Conservation (phyloP, 2,113 vertebrate genomes). For the Percina caprodes region DNA sequence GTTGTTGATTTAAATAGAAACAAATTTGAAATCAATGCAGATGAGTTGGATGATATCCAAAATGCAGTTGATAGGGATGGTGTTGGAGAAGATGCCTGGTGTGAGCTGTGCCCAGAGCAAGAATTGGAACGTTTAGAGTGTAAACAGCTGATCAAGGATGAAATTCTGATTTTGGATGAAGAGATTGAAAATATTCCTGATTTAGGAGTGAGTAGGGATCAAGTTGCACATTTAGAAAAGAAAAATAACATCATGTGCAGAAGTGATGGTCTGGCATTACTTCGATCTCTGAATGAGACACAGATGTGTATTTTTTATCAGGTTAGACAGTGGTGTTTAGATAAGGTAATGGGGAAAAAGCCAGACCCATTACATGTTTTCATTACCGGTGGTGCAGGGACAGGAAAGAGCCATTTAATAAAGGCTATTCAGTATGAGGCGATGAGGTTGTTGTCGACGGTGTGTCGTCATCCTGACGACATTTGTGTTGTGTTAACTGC, state of each 20-base stretch:
- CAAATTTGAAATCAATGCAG: no score
- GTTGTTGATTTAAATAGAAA: no score
- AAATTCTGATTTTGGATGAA: not conserved
- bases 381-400: slow-evolving; percentile 8
- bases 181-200: not conserved
- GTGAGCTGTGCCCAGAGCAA: not conserved
- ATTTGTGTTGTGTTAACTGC: not conserved
- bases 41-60: not conserved
- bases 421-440: slow-evolving; percentile 21
- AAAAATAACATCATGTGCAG: not conserved
- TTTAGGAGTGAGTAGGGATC: not conserved
- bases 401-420: slow-evolving; percentile 29
- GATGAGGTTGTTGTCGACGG: not conserved
- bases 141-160: not conserved
- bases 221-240: slow-evolving; percentile 3
- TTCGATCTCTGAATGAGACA: not conserved
- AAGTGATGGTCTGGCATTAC: not conserved
- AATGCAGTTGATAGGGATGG: not conserved
- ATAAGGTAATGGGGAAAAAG: not conserved
- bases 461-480: not conserved
- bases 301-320: not conserved
- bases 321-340: slow-evolving; percentile 8
- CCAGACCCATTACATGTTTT: not conserved
- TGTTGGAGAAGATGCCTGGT: not conserved
- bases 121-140: not conserved